Percentiles rank a stretch among this genome's conserved stretches.
Conservation (phyloP, 2,113 vertebrate species). For the Rhabdornis inornatus region DNA sequence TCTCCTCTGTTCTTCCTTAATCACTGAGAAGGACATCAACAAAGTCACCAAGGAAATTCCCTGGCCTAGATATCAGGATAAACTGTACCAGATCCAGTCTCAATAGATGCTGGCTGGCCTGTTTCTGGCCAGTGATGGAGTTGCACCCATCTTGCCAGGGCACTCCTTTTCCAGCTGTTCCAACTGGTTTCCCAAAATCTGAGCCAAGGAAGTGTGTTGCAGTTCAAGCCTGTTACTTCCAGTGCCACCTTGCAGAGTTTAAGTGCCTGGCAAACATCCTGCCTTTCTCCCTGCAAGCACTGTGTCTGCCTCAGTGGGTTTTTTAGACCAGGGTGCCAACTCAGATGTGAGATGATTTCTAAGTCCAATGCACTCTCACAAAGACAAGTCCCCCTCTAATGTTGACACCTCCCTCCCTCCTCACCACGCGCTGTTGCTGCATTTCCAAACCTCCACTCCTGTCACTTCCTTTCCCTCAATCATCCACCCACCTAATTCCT, state of each 20-base stretch:
- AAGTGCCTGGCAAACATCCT: neutral
- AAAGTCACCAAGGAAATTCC: neutral
- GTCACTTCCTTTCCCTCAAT: neutral
- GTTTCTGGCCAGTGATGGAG: neutral
- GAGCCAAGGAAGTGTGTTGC: neutral
- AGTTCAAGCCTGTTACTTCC: neutral
- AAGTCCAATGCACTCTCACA: neutral
- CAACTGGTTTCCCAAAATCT: neutral
- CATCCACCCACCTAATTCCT: neutral
- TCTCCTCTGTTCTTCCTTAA: neutral
- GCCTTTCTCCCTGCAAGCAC: neutral
- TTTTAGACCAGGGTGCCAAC: neutral
- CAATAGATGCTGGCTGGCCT: neutral
- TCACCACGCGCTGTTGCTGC: rapidly evolving
- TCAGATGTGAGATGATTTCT: neutral
- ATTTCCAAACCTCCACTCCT: neutral
- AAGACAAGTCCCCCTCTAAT: neutral
- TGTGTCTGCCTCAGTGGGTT: rapidly evolving
- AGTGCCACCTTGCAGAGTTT: neutral
- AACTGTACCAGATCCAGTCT: neutral
- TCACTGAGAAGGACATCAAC: neutral
- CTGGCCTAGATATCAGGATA: neutral
- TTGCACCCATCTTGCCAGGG: neutral
- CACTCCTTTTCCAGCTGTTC: neutral
- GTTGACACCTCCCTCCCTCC: neutral